Evolutionary conservation across 2,888 invertebrate species (phyloP).

Genomic region (Scaptomyza polygonia): DNA sequence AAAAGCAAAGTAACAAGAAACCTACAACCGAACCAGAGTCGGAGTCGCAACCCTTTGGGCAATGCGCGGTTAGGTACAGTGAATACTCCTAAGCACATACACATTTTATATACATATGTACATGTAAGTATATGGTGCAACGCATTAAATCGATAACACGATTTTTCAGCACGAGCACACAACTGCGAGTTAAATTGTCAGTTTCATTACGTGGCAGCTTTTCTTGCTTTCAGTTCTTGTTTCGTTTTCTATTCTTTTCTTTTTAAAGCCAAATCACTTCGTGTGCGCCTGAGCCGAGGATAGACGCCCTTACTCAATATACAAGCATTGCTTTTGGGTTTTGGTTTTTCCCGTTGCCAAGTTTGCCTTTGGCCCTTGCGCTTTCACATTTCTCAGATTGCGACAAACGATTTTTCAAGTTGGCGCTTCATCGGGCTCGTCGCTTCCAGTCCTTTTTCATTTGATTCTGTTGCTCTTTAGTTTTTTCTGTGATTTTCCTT

Average conservation of each 20-base stretch:
- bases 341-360: constrained; percentile 4
- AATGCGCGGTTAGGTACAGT: constrained; percentile 18
- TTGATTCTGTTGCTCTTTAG: constrained; percentile 45
- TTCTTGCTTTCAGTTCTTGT: constrained; percentile 5
- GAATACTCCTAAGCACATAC: constrained; percentile 12
- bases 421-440: constrained; percentile 65
- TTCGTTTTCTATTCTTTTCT: constrained; percentile 20
- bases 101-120: constrained; percentile 2
- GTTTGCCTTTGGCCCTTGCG: constrained; percentile 10
- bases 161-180: constrained; percentile 76
- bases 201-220: constrained; percentile 72
- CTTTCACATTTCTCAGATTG: constrained; percentile 53
- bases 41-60: constrained; percentile 57
- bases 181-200: constrained; percentile 77
- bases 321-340: constrained; percentile 7
- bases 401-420: constrained; percentile 79
- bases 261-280: constrained; percentile 75
- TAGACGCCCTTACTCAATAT: constrained; percentile 12
- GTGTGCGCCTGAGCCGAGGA: constrained; percentile 58
- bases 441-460: constrained; percentile 20
- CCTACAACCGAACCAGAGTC: constrained; percentile 20
- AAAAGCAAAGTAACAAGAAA: constrained; percentile 35
- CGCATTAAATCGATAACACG: constrained; percentile 80
- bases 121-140: constrained; percentile 34
- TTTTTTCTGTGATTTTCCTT: constrained; percentile 56